Base-by-base conservation (phyloP, 1,140 invertebrate genomes). In the Diprion similis region DNA sequence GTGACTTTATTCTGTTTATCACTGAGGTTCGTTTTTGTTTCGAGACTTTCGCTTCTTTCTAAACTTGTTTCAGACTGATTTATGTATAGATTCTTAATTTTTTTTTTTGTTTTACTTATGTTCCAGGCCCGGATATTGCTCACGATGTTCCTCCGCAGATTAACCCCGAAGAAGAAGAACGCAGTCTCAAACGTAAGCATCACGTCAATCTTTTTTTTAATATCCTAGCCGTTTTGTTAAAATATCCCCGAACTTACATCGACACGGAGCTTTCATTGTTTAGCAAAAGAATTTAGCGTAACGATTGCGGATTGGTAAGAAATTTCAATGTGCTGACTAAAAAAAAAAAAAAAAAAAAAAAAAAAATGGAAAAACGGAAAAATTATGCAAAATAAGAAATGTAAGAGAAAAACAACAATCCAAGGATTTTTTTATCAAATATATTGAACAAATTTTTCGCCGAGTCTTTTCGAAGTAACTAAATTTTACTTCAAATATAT, bases 161-260 rank as follows among this genome's bases (percentile, higher is more conserved):
- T 45, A 86, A 86, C 1, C 85, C 86, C 64, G 94, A 94, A 76
- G 93, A 94, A 81, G 94, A 94, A 78, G 93, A 95, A 83, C 91
- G 92, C 77, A 94, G 91, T 82, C 89, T 92, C 81, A 94, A 93
- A 92, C 92, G 94, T 95, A 89, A 92, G 92, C 89, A 77, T 70
- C 15, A 46, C 46, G 59, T 37, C 24, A 37, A 37, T 37, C 1
- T 37, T 37, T 37, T 37, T 6, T 37, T 37, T 37, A 37, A 37
- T 37, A 37, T 37, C 1, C 24, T 37, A 37, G 2, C 1, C 24
- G 24, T 6, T 4, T 37, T 37, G 24, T 37, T 1, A 37, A 37
- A 37, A 1, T 37, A 37, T 37, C 24, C 24, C 24, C 1, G 24
- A 64, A 64, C 67, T 19, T 19, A 15, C 67, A 8, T 19, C 13